phyloP scores from a whole-genome alignment of 2,797 vertebrate genomes.

The Danio choprae region DNA sequence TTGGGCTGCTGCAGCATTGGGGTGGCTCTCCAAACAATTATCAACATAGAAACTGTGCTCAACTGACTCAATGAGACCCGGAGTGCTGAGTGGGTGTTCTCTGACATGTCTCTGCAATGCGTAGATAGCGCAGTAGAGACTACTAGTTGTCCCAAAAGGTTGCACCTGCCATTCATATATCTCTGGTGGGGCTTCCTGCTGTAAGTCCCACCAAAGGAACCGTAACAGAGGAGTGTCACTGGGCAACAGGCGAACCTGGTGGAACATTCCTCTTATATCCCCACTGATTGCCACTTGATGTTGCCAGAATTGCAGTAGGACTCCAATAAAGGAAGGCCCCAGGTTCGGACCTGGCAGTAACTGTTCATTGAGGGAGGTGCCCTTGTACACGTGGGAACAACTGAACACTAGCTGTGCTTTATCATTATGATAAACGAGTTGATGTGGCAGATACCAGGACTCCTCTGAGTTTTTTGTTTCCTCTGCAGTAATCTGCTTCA shows the following conservation, averaged over 20 bases:
- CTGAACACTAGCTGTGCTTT: slow-evolving; percentile 22
- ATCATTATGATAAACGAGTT: slow-evolving; percentile 1
- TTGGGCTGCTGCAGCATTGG: neutral
- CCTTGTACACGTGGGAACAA: slow-evolving; percentile 3
- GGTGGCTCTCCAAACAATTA: slow-evolving; percentile 14
- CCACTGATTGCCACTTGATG: neutral
- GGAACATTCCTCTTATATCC: slow-evolving; percentile 10
- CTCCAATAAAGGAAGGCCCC: neutral
- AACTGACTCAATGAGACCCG: too few relatives aligned
- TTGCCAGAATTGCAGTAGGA: neutral
- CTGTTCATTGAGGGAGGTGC: neutral
- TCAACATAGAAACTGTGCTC: neutral
- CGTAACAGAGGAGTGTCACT: slow-evolving; percentile 12
- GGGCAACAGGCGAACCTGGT: neutral
- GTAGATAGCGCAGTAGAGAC: slow-evolving; percentile 10
- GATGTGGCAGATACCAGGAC: slow-evolving; percentile 14
- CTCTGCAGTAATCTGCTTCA: neutral
- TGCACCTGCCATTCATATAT: slow-evolving; percentile 26
- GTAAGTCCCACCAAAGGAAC: slow-evolving; percentile 23
- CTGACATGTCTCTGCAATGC: too few relatives aligned
- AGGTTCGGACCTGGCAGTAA: slow-evolving; percentile 6
- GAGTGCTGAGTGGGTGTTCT: too few relatives aligned
- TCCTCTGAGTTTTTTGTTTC: neutral
- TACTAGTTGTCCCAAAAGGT: slow-evolving; percentile 3
- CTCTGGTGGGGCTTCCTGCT: neutral